Conservation (phyloP, 2,888 invertebrate species). For the Dryobotodes eremita region DNA sequence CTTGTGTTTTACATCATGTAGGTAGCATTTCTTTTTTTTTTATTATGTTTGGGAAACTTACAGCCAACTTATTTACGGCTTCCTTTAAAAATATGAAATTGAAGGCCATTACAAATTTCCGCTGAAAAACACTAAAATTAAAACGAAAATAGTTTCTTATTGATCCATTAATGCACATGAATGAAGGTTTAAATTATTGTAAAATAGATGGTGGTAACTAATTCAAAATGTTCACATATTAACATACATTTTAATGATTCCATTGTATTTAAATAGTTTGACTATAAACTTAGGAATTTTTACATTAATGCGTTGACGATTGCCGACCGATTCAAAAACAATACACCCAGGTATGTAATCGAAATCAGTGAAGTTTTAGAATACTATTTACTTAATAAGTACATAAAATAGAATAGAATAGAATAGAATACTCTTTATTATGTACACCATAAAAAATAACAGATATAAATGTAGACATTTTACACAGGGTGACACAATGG, state of each 20-base stretch:
- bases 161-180: background rate
- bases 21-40: background rate
- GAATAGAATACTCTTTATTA: no score
- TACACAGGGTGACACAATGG: no score
- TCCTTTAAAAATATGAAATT: background rate
- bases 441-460: no score
- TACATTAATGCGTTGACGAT: background rate
- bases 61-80: background rate
- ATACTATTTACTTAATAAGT: no score
- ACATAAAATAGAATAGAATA: no score
- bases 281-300: background rate
- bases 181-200: background rate
- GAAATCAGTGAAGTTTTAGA: background rate
- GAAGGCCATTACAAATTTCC: background rate
- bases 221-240: conserved; percentile 2
- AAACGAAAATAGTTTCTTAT: background rate
- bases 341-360: background rate
- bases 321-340: background rate
- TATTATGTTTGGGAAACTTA: background rate
- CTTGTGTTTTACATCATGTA: background rate
- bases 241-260: conserved; percentile 23
- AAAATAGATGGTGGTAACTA: background rate
- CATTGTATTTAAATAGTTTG: conserved; percentile 47
- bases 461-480: no score
- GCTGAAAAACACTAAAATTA: background rate